Evolutionary conservation across 2,113 vertebrate genomes (phyloP).

Genomic region (Paraplagusia blochii): DNA sequence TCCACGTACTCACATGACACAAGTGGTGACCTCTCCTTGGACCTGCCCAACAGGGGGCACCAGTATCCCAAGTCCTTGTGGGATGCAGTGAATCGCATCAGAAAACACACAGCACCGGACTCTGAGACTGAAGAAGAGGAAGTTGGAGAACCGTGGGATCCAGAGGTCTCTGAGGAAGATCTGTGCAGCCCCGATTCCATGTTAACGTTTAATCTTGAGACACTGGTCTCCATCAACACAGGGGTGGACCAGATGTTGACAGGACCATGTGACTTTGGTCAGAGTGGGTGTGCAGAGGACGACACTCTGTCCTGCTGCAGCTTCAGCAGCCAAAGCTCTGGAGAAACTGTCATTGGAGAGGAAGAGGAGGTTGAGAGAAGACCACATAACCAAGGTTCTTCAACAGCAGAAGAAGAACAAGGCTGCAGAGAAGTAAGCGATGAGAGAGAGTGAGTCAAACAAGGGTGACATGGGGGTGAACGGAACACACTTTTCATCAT

Average conservation of each 20-base stretch:
- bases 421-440: constrained; percentile 13
- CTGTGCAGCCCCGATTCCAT: neutral
- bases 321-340: constrained; percentile 74
- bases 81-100: constrained; percentile 86
- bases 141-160: constrained; percentile 58
- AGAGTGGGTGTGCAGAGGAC: constrained; percentile 27
- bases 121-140: constrained; percentile 87
- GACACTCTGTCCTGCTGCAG: constrained; percentile 73
- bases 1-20: constrained; percentile 2
- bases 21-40: constrained; percentile 3
- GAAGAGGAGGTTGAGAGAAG: constrained; percentile 24
- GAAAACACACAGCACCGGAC: constrained; percentile 89
- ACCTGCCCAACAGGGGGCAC: constrained; percentile 17
- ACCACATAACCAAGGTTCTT: neutral
- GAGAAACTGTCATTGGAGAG: constrained; percentile 66
- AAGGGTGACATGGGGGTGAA: constrained; percentile 1
- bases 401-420: constrained; percentile 1
- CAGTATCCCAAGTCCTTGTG: constrained; percentile 77
- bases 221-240: neutral
- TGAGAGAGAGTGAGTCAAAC: constrained; percentile 10
- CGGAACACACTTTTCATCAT: no score
- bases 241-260: neutral
- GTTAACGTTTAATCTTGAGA: no score
- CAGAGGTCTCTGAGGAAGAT: constrained; percentile 33
- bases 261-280: neutral